Percentiles rank a stretch among this genome's conserved stretches.
Evolutionary conservation across 2,113 vertebrate species (phyloP).

Genomic region (Rynchops niger): DNA sequence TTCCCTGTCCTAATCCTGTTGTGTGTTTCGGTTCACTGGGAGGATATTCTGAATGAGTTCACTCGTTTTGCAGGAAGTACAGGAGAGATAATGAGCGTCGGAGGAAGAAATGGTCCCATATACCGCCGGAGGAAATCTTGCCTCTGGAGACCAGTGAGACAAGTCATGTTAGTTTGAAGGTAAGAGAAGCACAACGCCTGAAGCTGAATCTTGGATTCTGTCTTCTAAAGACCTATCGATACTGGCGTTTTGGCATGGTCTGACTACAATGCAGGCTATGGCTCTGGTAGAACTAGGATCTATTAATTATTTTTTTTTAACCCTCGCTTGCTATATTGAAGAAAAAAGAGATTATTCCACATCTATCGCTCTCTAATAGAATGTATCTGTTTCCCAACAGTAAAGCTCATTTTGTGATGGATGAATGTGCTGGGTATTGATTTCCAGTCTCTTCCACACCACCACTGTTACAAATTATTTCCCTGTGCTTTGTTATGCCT

Average conservation of each 20-base stretch:
- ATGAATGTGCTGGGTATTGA: background rate
- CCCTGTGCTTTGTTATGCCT: background rate
- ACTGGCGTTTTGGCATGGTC: background rate
- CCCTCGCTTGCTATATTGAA: background rate
- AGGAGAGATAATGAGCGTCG: conserved; percentile 80
- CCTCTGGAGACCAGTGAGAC: conserved; percentile 86
- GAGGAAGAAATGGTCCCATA: conserved; percentile 92
- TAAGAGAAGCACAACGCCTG: conserved; percentile 36
- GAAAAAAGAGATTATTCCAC: background rate
- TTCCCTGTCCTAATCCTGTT: background rate
- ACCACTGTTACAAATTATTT: background rate
- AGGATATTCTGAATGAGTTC: background rate
- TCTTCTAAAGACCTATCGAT: background rate
- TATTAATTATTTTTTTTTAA: background rate
- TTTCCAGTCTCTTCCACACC: background rate
- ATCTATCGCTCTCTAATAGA: background rate
- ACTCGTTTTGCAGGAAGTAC: conserved; percentile 82
- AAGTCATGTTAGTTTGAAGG: conserved; percentile 87
- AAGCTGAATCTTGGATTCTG: background rate
- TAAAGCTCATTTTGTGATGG: background rate
- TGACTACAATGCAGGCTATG: background rate
- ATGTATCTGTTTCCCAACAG: background rate
- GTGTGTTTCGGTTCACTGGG: background rate
- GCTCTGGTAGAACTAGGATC: background rate
- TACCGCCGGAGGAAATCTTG: conserved; percentile 83